These are phyloP conservation scores for Theretra japonica DNA, from an alignment of 2,888 invertebrate species.

Conservation along the genomic window DNA sequence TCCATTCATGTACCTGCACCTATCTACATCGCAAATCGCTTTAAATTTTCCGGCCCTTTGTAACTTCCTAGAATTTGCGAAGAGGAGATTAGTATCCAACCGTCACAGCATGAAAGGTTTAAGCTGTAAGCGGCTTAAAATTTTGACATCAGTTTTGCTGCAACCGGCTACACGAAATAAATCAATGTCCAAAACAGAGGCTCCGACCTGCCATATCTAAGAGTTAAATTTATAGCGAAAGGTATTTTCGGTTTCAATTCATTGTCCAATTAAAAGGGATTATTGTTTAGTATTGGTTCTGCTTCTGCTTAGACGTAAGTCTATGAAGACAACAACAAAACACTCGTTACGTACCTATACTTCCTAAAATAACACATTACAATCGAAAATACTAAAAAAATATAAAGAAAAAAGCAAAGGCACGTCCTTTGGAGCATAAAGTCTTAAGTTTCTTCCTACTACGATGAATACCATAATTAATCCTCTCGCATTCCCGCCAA, in stretches of 20 bases:
- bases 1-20: too few species aligned
- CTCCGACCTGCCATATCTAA: not conserved
- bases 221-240: not conserved
- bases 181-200: slow-evolving; percentile 1
- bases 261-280: not conserved
- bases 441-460: too few species aligned
- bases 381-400: too few species aligned
- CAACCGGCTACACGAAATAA: slow-evolving; percentile 3
- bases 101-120: slow-evolving; percentile 6
- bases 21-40: not conserved
- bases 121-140: slow-evolving; percentile 3
- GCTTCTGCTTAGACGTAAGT: too few species aligned
- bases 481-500: too few species aligned
- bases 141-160: slow-evolving; percentile 8
- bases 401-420: too few species aligned
- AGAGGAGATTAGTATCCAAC: slow-evolving; percentile 3
- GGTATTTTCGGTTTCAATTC: not conserved
- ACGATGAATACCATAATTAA: too few species aligned
- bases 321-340: too few species aligned
- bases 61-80: not conserved
- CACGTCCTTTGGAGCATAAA: too few species aligned
- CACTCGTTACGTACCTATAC: too few species aligned
- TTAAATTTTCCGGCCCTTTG: not conserved
- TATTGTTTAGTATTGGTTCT: too few species aligned
- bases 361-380: too few species aligned